Conservation (phyloP, 2,888 invertebrate genomes). For the Meliscaeva auricollis region DNA sequence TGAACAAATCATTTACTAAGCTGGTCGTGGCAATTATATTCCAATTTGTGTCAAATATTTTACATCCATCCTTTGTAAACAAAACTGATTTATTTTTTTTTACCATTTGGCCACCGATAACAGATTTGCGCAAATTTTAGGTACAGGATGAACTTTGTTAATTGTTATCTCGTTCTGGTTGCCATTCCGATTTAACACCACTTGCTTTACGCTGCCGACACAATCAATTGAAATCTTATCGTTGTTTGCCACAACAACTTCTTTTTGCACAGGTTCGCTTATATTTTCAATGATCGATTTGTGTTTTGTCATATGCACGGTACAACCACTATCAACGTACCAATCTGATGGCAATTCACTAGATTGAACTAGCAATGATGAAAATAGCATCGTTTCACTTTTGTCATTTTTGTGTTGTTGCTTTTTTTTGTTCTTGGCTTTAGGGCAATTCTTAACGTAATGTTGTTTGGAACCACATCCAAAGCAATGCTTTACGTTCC, state of each 20-base stretch:
- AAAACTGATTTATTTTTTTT: slow-evolving; percentile 47
- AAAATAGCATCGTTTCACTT: too few species aligned
- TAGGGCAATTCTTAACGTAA: too few species aligned
- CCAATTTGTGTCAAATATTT: slow-evolving; percentile 47
- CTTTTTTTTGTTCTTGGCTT: too few species aligned
- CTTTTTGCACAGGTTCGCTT: slow-evolving; percentile 19
- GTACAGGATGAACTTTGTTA: slow-evolving; percentile 39
- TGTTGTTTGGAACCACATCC: slow-evolving; percentile 61
- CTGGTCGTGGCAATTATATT: slow-evolving; percentile 51
- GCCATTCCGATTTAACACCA: not conserved
- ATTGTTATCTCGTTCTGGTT: slow-evolving; percentile 48
- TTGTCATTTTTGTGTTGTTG: too few species aligned
- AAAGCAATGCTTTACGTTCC: slow-evolving; percentile 37
- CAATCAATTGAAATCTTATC: slow-evolving; percentile 16
- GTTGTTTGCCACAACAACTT: slow-evolving; percentile 48
- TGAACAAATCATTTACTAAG: slow-evolving; percentile 52
- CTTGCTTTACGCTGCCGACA: slow-evolving; percentile 15
- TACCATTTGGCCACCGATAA: slow-evolving; percentile 56
- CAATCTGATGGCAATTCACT: too few species aligned
- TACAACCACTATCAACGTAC: too few species aligned
- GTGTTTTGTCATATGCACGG: too few species aligned
- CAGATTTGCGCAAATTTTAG: slow-evolving; percentile 53
- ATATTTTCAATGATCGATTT: slow-evolving; percentile 35
- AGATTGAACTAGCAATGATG: too few species aligned
- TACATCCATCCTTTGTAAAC: slow-evolving; percentile 52